Conservation (phyloP, 2,797 vertebrate species). For the Melanotaenia maccullochi region DNA sequence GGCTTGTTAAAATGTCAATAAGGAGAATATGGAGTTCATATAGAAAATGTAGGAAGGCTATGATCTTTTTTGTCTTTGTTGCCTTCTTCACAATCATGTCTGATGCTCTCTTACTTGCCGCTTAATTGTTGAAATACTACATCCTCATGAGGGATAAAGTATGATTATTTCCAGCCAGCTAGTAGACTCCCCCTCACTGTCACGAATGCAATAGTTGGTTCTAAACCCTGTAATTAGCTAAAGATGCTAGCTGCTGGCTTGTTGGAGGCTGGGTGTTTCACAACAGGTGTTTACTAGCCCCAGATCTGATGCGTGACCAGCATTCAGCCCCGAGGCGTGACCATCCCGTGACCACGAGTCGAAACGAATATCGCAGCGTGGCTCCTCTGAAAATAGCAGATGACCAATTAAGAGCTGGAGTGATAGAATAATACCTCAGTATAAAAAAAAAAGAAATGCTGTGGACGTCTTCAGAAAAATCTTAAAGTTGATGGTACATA, state of each 20-base stretch:
- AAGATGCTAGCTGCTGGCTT: conserved; percentile 30
- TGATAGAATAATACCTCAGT: neutral
- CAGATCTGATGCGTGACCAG: conserved; percentile 54
- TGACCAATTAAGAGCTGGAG: conserved; percentile 2
- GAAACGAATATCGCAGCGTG: conserved; percentile 20
- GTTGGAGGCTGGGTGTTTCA: conserved; percentile 15
- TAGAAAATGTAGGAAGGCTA: neutral
- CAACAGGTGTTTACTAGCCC: conserved; percentile 55
- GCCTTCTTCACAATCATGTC: neutral
- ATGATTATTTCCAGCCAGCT: conserved; percentile 30
- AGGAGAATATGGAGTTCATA: neutral
- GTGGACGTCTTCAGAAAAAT: neutral
- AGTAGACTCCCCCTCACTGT: conserved; percentile 45
- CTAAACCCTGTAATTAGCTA: conserved; percentile 50
- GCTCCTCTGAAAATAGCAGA: neutral
- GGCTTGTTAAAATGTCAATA: no score
- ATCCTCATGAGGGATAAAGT: conserved; percentile 13
- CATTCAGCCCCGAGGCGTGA: conserved; percentile 34
- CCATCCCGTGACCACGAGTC: conserved; percentile 21
- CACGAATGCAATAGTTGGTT: conserved; percentile 34
- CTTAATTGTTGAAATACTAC: conserved; percentile 9
- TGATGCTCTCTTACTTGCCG: neutral
- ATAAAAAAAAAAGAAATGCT: neutral
- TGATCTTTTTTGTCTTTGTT: neutral
- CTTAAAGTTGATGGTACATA: neutral